These are phyloP conservation scores for Drosophila melanosoma DNA, from an alignment of 2,888 invertebrate genomes.

Conservation along the genomic window DNA sequence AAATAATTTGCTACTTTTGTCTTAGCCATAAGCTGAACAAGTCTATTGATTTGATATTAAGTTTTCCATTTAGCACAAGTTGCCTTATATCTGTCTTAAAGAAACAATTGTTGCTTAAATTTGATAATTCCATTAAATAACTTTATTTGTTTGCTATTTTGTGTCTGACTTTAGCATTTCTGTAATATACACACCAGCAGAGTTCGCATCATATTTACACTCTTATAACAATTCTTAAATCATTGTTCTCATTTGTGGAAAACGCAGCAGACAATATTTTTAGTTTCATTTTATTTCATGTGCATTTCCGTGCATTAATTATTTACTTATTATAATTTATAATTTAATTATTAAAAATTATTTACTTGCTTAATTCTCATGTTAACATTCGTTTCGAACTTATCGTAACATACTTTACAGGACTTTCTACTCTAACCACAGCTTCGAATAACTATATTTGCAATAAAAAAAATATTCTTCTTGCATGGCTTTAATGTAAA, in stretches of 20 bases:
- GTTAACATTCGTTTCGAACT: slow-evolving; percentile 3
- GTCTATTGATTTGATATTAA: not conserved
- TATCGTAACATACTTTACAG: slow-evolving; percentile 25
- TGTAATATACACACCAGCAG: not conserved
- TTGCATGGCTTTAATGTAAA: slow-evolving; percentile 33
- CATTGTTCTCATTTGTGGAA: not conserved
- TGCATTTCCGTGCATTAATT: not conserved
- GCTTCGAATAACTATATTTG: slow-evolving; percentile 27
- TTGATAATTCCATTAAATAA: not conserved
- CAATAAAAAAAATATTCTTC: not conserved
- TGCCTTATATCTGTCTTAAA: not conserved
- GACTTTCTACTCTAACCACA: slow-evolving; percentile 5
- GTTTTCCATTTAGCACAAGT: not conserved
- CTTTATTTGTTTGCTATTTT: not conserved
- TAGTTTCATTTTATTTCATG: not conserved
- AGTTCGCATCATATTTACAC: not conserved
- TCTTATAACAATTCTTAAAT: not conserved
- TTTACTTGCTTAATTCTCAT: not conserved
- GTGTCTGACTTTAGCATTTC: not conserved
- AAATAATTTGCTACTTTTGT: not conserved
- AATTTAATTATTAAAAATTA: no score
- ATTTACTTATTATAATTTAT: no score
- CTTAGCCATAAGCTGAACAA: not conserved
- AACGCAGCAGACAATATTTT: not conserved
- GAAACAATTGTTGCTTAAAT: not conserved